Evolutionary conservation across 2,888 invertebrate species (phyloP), one percentile per base, ranked within the genome.

Genomic region (Drosophila lutescens): DNA sequence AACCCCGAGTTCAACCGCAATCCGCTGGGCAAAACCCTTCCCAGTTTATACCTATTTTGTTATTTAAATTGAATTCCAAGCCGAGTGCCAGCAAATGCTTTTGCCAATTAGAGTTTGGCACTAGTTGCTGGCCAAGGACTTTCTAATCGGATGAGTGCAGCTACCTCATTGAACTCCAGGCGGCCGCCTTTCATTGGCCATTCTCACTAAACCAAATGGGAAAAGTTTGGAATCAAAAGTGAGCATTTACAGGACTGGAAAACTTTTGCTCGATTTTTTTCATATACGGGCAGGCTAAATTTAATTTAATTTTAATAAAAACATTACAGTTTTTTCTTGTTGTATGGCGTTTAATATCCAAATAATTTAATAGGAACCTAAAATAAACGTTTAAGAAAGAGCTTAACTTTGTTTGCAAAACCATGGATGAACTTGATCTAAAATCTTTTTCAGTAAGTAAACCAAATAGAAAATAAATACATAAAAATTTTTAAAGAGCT

Each of bases 51-150:
- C 62, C 44, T 71, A 47, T 71, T 66, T 71, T 70, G 70, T 71
- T 71, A 56, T 71, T 62, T 62, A 71, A 71, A 69, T 69, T 71
- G 62, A 62, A 62, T 51, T 72, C 71, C 55, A 70, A 41, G 44
- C 49, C 34, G 55, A 51, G 36, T 53, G 46, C 72, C 9, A 40
- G 47, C 46, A 53, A 50, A 41, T 53, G 47, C 47, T 41, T 20
- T 53, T 53, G 40, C 49, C 51, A 55, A 70, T 50, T 54, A 70
- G 47, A 70, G 40, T 60, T 65, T 49, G 34, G 47, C 60, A 60
- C 34, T 49, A 66, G 66, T 47, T 15, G 26, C 46, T 34, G 32
- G 26, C 49, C 46, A 15, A 65, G 40, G 47, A 65, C 66, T 66
- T 32, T 38, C 65, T 54, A 65, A 65, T 66, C 65, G 54, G 38